These are phyloP conservation scores for Sphaerophoria taeniata DNA, from an alignment of 2,888 invertebrate species.

Conservation along the genomic window DNA sequence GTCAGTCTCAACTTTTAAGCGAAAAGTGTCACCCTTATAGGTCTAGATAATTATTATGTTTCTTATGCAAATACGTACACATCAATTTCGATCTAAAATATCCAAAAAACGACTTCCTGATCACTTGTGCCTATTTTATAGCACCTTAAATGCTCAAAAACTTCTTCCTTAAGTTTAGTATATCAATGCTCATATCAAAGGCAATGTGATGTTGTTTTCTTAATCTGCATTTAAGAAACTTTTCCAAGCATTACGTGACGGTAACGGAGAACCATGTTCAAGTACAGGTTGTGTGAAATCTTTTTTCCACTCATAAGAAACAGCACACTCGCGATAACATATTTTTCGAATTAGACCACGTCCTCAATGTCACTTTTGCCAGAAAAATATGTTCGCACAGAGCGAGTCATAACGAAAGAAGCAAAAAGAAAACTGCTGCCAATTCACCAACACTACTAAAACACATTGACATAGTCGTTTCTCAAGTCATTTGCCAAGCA, in stretches of 20 bases:
- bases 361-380: slow-evolving; percentile 44
- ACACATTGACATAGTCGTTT: not conserved
- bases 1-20: too few relatives aligned
- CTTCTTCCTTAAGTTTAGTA: too few relatives aligned
- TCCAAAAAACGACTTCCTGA: too few relatives aligned
- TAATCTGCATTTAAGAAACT: slow-evolving; percentile 10
- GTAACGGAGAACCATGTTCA: slow-evolving; percentile 34
- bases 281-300: slow-evolving; percentile 16
- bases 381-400: slow-evolving; percentile 9
- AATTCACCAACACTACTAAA: slow-evolving; percentile 40
- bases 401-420: slow-evolving; percentile 29
- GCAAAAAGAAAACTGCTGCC: slow-evolving; percentile 36
- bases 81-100: too few relatives aligned
- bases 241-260: slow-evolving; percentile 43
- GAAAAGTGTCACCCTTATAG: too few relatives aligned
- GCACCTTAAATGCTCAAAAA: too few relatives aligned
- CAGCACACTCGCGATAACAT: slow-evolving; percentile 22
- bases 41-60: too few relatives aligned
- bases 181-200: not conserved
- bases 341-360: slow-evolving; percentile 63
- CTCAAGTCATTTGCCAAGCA: slow-evolving; percentile 45
- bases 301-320: slow-evolving; percentile 11
- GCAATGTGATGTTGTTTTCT: not conserved
- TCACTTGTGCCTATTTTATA: too few relatives aligned
- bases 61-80: too few relatives aligned